Evolutionary conservation across 2,888 invertebrate genomes (phyloP).

Genomic region (Ophion costatus): DNA sequence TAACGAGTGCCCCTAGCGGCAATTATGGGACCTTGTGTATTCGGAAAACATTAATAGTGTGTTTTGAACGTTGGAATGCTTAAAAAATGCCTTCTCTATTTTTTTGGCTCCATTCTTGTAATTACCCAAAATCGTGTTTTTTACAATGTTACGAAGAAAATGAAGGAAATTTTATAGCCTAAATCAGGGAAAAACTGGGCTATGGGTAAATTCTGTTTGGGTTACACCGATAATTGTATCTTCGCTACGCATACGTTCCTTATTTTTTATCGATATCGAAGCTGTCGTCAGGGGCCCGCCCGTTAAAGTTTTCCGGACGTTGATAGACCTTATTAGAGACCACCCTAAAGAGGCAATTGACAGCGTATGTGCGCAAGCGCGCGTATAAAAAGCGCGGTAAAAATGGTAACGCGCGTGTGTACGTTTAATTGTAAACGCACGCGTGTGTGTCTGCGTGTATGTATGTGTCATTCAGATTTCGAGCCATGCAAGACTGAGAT

Average conservation of each 20-base stretch:
- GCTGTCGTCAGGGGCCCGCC: neutral
- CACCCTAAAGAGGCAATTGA: neutral
- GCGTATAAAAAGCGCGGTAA: neutral
- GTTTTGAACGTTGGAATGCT: neutral
- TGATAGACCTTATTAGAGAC: neutral
- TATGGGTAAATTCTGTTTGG: neutral
- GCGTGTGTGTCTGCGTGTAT: conserved; percentile 3
- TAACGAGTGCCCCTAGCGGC: neutral
- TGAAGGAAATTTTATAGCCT: neutral
- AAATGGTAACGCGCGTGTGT: neutral
- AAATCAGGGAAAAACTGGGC: neutral
- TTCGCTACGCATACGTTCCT: neutral
- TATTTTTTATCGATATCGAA: neutral
- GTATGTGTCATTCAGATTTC: conserved; percentile 31
- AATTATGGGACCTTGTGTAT: neutral
- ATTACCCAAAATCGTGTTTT: neutral
- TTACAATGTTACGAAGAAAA: neutral
- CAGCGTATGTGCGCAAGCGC: neutral
- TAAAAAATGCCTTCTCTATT: neutral
- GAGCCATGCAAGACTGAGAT: conserved; percentile 59
- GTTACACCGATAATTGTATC: no score
- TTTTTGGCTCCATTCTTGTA: neutral
- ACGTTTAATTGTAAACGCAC: neutral
- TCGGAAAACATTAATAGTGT: neutral
- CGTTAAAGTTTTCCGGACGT: neutral